Evolutionary conservation across 2,113 vertebrate species (phyloP).

Genomic region (Heterochromis multidens): DNA sequence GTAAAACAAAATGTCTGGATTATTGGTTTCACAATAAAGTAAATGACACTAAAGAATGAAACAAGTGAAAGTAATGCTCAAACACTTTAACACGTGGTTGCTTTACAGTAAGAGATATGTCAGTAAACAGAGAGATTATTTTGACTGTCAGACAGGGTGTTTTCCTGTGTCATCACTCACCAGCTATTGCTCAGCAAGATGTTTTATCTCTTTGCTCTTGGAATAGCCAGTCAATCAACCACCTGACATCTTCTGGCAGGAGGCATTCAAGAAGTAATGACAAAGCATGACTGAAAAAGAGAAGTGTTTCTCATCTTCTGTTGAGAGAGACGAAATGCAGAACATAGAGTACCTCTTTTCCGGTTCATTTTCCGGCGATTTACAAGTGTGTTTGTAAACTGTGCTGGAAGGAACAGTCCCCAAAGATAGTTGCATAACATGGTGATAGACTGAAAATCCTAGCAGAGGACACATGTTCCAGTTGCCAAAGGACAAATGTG

Average conservation of each 20-base stretch:
- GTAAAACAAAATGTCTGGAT: background rate
- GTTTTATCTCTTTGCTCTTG: background rate
- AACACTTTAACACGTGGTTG: background rate
- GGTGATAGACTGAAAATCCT: slow-evolving; percentile 24
- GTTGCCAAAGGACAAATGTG: slow-evolving; percentile 39
- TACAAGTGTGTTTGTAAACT: slow-evolving; percentile 22
- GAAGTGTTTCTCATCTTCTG: background rate
- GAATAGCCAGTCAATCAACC: too few relatives aligned
- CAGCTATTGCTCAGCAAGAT: background rate
- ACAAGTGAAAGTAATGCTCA: background rate
- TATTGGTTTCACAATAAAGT: background rate
- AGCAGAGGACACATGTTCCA: slow-evolving; percentile 41
- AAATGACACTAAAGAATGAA: background rate
- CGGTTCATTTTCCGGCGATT: background rate
- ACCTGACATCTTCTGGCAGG: background rate
- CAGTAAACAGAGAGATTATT: background rate
- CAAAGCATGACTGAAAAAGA: background rate
- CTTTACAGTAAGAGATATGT: background rate
- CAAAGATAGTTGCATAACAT: slow-evolving; percentile 39
- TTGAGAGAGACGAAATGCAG: background rate
- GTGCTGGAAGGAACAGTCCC: slow-evolving; percentile 28
- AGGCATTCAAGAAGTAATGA: background rate
- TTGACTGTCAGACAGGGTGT: background rate
- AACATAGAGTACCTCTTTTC: background rate
- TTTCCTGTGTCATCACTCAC: background rate